phyloP scores from a whole-genome alignment of 35 echinoderm and acorn worm genomes.

The Hemicentrotus pulcherrimus region DNA sequence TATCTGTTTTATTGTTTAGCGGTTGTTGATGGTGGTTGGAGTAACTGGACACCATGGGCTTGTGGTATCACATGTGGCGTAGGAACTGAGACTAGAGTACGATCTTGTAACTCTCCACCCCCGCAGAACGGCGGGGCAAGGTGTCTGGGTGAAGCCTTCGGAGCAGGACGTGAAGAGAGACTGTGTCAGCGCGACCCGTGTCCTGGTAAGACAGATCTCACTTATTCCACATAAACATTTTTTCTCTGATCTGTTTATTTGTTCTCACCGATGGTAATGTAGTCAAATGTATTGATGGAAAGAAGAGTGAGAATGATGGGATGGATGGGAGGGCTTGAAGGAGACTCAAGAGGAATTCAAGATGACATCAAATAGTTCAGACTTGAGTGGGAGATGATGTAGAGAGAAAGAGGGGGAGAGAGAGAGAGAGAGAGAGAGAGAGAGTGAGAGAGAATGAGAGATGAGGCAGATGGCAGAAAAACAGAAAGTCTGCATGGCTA shows the following conservation, averaged over 20 bases:
- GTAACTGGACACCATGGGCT: constrained; percentile 94
- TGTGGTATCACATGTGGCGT: constrained; percentile 87
- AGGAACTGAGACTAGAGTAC: constrained; percentile 85
- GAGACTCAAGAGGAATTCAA: neutral
- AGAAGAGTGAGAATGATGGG: neutral
- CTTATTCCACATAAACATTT: neutral
- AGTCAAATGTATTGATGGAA: neutral
- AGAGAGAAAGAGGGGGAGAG: too few species aligned
- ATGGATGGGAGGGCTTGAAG: neutral
- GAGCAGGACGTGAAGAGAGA: constrained; percentile 69
- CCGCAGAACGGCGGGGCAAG: constrained; percentile 78
- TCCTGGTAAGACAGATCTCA: constrained; percentile 66
- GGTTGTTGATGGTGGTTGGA: constrained; percentile 87
- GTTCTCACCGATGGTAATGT: neutral
- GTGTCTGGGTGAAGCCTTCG: constrained; percentile 64
- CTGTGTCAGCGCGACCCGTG: constrained; percentile 76
- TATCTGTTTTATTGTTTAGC: constrained; percentile 56
- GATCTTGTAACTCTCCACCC: constrained; percentile 86
- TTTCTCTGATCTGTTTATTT: neutral
- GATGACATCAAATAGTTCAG: neutral
- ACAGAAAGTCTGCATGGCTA: neutral
- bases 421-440: too few species aligned
- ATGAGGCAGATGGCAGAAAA: neutral
- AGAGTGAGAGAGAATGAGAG: neutral
- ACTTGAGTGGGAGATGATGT: neutral